A percentile compares a stretch with the other conserved stretches of the same genome.
These are phyloP conservation scores for Vannuccia rotundouncinata DNA, from an alignment of 2,888 invertebrate genomes.

Conservation along the genomic window DNA sequence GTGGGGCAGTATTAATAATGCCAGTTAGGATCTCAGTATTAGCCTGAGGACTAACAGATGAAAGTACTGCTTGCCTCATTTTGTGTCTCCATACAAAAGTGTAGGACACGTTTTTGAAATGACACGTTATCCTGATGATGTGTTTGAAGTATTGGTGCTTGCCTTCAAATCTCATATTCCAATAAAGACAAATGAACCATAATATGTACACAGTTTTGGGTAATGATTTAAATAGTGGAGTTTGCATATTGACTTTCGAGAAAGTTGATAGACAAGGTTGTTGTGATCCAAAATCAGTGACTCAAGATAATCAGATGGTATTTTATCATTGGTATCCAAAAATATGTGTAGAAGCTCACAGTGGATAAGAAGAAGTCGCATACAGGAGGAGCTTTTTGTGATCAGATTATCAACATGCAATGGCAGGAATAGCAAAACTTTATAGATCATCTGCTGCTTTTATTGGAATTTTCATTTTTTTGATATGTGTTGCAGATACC, in stretches of 20 bases:
- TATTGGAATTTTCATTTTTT: constrained; percentile 13
- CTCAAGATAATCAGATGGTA: not conserved
- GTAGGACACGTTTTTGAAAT: not conserved
- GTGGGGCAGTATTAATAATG: constrained; percentile 1
- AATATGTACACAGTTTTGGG: not conserved
- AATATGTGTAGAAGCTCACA: not conserved
- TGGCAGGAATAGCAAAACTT: not conserved
- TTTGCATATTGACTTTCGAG: constrained; percentile 11
- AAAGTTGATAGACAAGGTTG: not conserved
- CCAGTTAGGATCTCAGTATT: not conserved
- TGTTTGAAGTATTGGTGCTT: constrained; percentile 3
- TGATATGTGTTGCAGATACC: not conserved
- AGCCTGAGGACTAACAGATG: not conserved
- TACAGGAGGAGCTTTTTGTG: not conserved
- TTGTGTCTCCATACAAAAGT: not conserved
- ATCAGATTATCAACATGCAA: not conserved
- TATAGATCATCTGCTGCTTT: constrained; percentile 7
- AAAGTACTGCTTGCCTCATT: constrained; percentile 3
- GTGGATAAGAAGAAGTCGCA: not conserved
- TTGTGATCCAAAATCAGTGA: not conserved
- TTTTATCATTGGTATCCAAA: not conserved
- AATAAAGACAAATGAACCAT: constrained; percentile 3
- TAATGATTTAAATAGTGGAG: constrained; percentile 10
- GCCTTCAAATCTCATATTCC: constrained; percentile 24
- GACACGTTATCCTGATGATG: not conserved